A percentile compares a stretch with the other conserved stretches of the same genome.
Evolutionary conservation across 2,888 invertebrate species (phyloP).

Genomic region (Dastarcus helophoroides): DNA sequence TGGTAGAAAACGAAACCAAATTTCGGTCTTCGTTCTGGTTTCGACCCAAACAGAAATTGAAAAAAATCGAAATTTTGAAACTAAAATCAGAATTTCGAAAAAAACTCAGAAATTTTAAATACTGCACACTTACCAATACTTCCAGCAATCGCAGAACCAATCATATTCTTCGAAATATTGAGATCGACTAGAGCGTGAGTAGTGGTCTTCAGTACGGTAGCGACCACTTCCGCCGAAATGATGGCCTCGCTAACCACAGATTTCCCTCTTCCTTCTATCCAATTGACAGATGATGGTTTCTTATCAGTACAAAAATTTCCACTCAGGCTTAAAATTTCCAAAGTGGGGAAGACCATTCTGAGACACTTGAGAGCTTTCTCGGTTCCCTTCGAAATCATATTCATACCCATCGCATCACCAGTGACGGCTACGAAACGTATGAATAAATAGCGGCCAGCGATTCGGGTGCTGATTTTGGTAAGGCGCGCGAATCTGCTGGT

Average conservation of each 20-base stretch:
- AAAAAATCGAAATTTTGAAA: too few species aligned
- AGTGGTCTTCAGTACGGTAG: conserved; percentile 71
- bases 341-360: conserved; percentile 63
- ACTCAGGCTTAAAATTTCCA: conserved; percentile 89
- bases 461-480: conserved; percentile 63
- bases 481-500: conserved; percentile 84
- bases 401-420: conserved; percentile 99
- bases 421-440: conserved; percentile 49
- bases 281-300: conserved; percentile 92
- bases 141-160: conserved; percentile 89
- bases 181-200: conserved; percentile 74
- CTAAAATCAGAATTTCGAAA: too few species aligned
- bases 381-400: conserved; percentile 95
- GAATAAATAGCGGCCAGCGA: conserved; percentile 78
- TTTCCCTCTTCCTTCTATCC: conserved; percentile 94
- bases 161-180: conserved; percentile 83
- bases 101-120: too few species aligned
- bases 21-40: too few species aligned
- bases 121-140: conserved; percentile 56
- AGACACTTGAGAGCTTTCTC: conserved; percentile 72
- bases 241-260: conserved; percentile 88
- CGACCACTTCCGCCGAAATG: conserved; percentile 61
- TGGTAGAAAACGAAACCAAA: too few species aligned
- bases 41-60: too few species aligned
- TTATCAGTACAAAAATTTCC: conserved; percentile 97